phyloP scores from a whole-genome alignment of 2,888 invertebrate species.

The Ophion ellenae region DNA sequence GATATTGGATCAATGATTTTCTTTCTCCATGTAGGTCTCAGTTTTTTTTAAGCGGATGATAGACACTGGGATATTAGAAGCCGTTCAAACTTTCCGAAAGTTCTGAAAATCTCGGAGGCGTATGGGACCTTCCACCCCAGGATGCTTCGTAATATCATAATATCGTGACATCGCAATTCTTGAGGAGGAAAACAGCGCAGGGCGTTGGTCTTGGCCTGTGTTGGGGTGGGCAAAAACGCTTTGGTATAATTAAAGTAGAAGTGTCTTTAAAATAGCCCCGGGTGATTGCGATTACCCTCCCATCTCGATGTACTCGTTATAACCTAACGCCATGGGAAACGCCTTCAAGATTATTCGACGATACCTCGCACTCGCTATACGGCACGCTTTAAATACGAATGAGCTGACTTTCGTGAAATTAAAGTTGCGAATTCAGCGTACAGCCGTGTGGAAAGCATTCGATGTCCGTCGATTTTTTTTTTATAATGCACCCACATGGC shows the following conservation, averaged over 20 bases:
- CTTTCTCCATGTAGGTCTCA: background rate
- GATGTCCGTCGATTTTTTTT: background rate
- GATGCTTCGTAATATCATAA: constrained; percentile 80
- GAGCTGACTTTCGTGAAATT: constrained; percentile 40
- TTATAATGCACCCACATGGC: background rate
- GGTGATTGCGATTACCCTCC: constrained; percentile 74
- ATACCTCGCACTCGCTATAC: constrained; percentile 26
- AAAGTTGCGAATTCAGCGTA: constrained; percentile 20
- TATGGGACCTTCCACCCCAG: constrained; percentile 67
- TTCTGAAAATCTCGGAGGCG: constrained; percentile 76
- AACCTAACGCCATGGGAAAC: constrained; percentile 40
- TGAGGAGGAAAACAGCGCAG: constrained; percentile 1
- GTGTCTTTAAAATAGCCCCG: constrained; percentile 81
- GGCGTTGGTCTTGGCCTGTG: background rate
- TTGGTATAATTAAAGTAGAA: constrained; percentile 82
- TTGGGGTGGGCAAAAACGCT: constrained; percentile 39
- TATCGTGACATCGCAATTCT: constrained; percentile 76
- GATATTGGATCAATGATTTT: no score
- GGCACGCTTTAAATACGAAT: constrained; percentile 49
- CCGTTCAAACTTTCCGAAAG: constrained; percentile 75
- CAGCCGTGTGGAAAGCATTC: background rate
- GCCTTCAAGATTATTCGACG: constrained; percentile 53
- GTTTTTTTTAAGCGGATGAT: background rate
- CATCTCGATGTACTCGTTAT: constrained; percentile 52
- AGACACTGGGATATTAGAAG: constrained; percentile 37